A percentile compares a stretch with the other conserved stretches of the same genome.
phyloP scores from a whole-genome alignment of 2,797 vertebrate species.

The Buphagus erythrorhynchus region DNA sequence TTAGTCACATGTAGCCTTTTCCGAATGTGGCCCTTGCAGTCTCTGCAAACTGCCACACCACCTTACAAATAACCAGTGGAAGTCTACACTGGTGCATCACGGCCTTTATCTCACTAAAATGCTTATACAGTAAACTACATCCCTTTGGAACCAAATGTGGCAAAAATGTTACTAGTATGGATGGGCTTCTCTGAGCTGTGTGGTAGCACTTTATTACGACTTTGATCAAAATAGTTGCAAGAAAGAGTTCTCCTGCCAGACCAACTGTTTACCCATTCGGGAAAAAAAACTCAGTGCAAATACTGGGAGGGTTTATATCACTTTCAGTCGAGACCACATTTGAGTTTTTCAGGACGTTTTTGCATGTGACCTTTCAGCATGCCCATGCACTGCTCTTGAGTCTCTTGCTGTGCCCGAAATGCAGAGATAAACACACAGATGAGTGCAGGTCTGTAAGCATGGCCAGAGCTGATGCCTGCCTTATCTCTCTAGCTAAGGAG shows the following conservation, averaged over 20 bases:
- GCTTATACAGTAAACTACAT: neutral
- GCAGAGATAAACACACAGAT: neutral
- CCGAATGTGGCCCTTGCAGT: neutral
- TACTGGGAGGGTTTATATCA: neutral
- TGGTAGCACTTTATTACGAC: neutral
- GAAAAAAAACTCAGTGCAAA: neutral
- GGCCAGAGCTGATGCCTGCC: neutral
- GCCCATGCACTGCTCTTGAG: neutral
- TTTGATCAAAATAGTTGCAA: neutral
- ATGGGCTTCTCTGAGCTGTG: neutral
- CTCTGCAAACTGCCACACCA: neutral
- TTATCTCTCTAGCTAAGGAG: neutral
- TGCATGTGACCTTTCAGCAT: neutral
- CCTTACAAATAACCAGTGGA: neutral
- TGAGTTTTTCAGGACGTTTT: neutral
- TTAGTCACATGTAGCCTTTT: neutral
- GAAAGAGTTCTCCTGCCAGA: neutral
- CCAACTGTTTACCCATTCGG: neutral
- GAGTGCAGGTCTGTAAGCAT: neutral
- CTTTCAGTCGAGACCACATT: neutral
- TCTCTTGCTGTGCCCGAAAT: neutral
- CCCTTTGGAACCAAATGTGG: neutral
- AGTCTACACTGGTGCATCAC: neutral
- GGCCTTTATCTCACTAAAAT: neutral
- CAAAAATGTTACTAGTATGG: neutral